These are phyloP conservation scores for Otolemur garnettii DNA, from an alignment of 2,113 vertebrate species.

Conservation along the genomic window DNA sequence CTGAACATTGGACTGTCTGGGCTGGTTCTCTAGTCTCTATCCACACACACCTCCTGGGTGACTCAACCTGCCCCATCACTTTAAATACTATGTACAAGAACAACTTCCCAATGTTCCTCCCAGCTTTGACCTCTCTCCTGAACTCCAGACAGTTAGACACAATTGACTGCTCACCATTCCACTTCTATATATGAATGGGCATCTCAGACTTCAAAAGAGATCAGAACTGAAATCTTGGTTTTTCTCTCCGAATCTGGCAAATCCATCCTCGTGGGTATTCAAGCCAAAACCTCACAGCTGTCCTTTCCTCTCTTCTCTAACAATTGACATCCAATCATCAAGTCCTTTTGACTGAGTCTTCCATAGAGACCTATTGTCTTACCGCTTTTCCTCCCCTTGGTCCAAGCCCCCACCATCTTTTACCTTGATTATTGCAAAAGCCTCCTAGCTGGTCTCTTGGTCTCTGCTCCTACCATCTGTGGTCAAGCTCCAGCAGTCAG, in stretches of 20 bases:
- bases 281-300: not conserved
- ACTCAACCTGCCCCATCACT: not conserved
- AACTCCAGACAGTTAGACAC: not conserved
- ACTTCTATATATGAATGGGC: not conserved
- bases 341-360: not conserved
- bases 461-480: not conserved
- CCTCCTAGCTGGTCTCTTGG: not conserved
- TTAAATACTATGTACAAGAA: not conserved
- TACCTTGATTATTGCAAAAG: not conserved
- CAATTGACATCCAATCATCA: not conserved
- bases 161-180: not conserved
- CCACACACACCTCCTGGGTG: not conserved
- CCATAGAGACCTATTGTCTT: not conserved
- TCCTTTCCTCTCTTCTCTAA: not conserved
- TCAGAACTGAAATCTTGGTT: not conserved
- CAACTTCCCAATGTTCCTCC: not conserved
- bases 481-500: not conserved
- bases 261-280: not conserved
- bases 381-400: not conserved
- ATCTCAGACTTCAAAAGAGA: conserved; percentile 17
- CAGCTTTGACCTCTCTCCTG: not conserved
- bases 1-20: not conserved
- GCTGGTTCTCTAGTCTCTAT: not conserved
- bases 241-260: not conserved
- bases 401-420: not conserved